Conservation (phyloP, 2,113 vertebrate species). For the Chelonoidis abingdonii region DNA sequence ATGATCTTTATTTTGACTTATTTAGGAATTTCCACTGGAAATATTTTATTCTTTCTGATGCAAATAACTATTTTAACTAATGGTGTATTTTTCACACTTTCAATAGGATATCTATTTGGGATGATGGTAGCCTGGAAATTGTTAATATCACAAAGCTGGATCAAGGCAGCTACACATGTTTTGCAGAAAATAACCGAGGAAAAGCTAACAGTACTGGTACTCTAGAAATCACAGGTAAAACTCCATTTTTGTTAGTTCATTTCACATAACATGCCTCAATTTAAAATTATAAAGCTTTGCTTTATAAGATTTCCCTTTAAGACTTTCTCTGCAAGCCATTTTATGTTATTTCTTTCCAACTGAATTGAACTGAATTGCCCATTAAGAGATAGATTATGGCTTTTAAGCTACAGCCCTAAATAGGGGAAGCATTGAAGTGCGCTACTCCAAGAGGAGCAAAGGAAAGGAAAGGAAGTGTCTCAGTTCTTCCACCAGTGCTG, state of each 20-base stretch:
- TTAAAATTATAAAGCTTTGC: not conserved
- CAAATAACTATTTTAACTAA: not conserved
- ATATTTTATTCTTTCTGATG: not conserved
- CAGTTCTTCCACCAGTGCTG: not conserved
- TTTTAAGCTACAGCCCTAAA: not conserved
- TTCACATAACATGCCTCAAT: not conserved
- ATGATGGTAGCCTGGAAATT: slow-evolving; percentile 96
- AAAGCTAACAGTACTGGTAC: slow-evolving; percentile 93
- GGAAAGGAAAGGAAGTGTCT: not conserved
- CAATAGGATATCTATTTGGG: slow-evolving; percentile 90
- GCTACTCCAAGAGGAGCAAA: not conserved
- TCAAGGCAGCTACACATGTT: slow-evolving; percentile 94
- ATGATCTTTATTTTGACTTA: not conserved
- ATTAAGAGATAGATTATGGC: not conserved
- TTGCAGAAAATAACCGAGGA: slow-evolving; percentile 93
- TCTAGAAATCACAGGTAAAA: slow-evolving; percentile 89
- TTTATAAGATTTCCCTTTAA: not conserved
- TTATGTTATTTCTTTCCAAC: not conserved
- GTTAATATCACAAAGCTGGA: slow-evolving; percentile 90
- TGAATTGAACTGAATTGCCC: not conserved
- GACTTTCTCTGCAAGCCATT: not conserved
- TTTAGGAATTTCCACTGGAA: not conserved
- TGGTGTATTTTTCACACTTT: slow-evolving; percentile 2
- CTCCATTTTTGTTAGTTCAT: not conserved
- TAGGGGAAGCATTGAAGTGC: not conserved